Evolutionary conservation across 2,888 invertebrate species (phyloP).

Genomic region (Pardosa pseudoannulata): DNA sequence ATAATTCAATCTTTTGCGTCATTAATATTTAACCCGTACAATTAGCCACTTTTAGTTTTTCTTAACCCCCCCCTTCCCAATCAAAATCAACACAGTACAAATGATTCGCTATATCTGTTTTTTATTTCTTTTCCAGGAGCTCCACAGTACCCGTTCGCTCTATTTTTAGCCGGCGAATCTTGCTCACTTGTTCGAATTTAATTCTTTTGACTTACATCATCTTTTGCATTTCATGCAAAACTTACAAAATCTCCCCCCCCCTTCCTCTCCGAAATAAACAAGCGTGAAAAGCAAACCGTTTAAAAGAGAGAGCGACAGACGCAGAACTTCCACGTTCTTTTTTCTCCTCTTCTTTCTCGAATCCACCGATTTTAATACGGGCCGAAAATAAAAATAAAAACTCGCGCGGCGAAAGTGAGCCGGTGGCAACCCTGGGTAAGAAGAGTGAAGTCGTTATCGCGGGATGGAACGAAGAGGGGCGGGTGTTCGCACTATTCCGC

Average conservation of each 20-base stretch:
- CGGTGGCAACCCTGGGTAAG: background rate
- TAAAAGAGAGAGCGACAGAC: background rate
- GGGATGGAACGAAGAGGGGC: background rate
- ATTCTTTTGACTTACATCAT: slow-evolving; percentile 12
- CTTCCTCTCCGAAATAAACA: slow-evolving; percentile 10
- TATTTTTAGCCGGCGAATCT: background rate
- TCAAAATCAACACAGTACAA: background rate
- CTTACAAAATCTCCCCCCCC: slow-evolving; percentile 15
- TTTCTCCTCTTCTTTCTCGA: background rate
- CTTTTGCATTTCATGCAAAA: slow-evolving; percentile 10
- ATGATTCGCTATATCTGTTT: background rate
- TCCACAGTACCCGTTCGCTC: background rate
- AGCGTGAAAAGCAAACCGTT: slow-evolving; percentile 17
- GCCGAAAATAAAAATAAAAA: slow-evolving; percentile 1
- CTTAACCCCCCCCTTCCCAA: background rate
- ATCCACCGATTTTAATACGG: slow-evolving; percentile 4
- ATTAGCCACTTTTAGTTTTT: background rate
- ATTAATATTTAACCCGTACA: background rate
- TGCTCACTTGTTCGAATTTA: slow-evolving; percentile 11
- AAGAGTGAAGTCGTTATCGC: background rate
- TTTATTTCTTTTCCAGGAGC: too few relatives aligned
- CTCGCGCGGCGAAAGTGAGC: slow-evolving; percentile 19
- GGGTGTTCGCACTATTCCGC: background rate
- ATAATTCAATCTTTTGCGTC: background rate
- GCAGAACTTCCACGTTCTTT: background rate